Evolutionary conservation across 2,797 vertebrate species (phyloP), one percentile per base, ranked within the genome.

Genomic region (Periparus ater): DNA sequence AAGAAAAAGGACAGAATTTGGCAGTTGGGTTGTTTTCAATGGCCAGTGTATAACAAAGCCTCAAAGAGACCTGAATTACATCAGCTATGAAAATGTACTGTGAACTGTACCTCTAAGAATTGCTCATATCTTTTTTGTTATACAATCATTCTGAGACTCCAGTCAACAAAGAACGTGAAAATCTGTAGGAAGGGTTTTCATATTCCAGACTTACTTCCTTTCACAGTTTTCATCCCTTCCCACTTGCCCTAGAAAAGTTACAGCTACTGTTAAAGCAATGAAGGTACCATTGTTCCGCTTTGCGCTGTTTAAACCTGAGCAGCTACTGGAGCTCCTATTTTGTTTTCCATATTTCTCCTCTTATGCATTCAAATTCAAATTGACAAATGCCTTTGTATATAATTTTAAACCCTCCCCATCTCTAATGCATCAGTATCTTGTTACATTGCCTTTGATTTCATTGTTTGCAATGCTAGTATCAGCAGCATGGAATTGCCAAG

Each of bases 381-480:
- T 97, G 97, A 98, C 97, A 98, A 97, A 98, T 97, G 97, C 96
- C 87, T 97, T 97, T 98, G 97, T 98, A 97, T 96, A 97, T 97
- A 95, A 97, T 97, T 98, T 98, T 97, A 97, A 98, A 97, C 95
- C 96, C 60, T 44, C 94, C 93, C 95, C 96, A 96, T 97, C 96
- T 96, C 96, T 97, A 98, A 98, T 98, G 97, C 97, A 98, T 98
- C 97, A 97, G 96, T 96, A 98, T 97, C 97, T 98, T 97, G 97
- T 98, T 98, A 98, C 89, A 96, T 92, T 96, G 93, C 97, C 95
- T 97, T 96, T 98, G 97, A 98, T 98, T 97, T 98, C 97, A 97
- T 98, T 98, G 97, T 97, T 97, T 96, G 95, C 96, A 96, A 96
- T 92, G 93, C 96, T 94, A 84, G 96, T 96, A 97, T 97, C 97